Conservation (phyloP, 2,888 invertebrate genomes). For the Tineola bisselliella region DNA sequence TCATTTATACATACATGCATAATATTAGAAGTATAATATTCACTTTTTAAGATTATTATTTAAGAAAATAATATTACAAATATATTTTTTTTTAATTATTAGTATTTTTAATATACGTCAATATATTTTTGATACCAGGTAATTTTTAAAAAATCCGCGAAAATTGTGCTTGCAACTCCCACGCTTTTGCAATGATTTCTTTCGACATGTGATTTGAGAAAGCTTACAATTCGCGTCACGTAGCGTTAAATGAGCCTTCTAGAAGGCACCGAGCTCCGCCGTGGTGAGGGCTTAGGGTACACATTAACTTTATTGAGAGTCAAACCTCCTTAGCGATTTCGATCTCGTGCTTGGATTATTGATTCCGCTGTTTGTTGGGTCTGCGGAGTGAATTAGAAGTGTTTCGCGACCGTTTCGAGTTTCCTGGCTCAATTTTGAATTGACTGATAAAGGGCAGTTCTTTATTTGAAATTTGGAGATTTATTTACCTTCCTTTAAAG, state of each 20-base stretch:
- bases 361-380: slow-evolving; percentile 10
- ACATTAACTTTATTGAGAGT: slow-evolving; percentile 15
- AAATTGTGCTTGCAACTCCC: background rate
- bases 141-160: background rate
- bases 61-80: no score
- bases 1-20: no score
- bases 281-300: slow-evolving; percentile 13
- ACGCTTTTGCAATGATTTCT: slow-evolving; percentile 13
- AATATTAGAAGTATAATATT: no score
- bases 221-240: slow-evolving; percentile 10
- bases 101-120: no score
- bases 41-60: no score
- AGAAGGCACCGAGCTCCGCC: slow-evolving; percentile 9
- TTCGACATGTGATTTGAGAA: slow-evolving; percentile 14
- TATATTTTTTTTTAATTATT: no score
- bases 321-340: slow-evolving; percentile 15
- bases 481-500: no score
- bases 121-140: no score
- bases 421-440: background rate
- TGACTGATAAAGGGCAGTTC: background rate
- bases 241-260: slow-evolving; percentile 14
- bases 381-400: background rate
- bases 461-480: background rate
- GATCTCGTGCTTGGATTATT: slow-evolving; percentile 13
- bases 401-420: background rate